Conservation (phyloP, 2,113 vertebrate species). For the Zosterops lateralis region DNA sequence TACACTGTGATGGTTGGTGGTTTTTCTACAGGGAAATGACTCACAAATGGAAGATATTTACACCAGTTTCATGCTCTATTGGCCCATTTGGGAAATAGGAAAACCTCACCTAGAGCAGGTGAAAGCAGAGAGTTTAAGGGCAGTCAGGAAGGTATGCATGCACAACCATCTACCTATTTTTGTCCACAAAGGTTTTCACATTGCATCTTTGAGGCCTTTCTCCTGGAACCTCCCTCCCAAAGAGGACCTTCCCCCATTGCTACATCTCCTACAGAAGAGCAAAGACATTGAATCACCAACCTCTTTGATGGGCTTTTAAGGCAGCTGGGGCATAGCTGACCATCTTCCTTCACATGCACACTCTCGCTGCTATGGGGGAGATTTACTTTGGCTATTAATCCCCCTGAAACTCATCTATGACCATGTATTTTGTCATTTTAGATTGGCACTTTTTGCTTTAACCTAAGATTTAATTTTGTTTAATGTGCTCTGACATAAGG, state of each 20-base stretch:
- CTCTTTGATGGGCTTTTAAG: not conserved
- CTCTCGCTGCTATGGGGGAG: not conserved
- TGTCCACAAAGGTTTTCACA: not conserved
- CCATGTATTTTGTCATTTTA: not conserved
- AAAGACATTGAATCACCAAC: not conserved
- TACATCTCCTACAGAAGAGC: not conserved
- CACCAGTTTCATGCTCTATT: not conserved
- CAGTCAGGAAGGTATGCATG: not conserved
- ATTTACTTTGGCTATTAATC: not conserved
- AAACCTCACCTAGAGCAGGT: not conserved
- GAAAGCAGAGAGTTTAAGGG: not conserved
- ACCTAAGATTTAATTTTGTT: not conserved
- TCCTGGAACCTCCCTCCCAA: not conserved
- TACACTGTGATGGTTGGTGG: not conserved
- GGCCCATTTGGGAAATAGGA: not conserved
- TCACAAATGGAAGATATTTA: not conserved
- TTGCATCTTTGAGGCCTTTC: not conserved
- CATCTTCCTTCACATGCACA: not conserved
- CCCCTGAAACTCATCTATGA: not conserved
- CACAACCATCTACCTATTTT: not conserved
- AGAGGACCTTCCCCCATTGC: not conserved
- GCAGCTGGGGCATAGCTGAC: not conserved
- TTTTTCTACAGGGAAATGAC: not conserved
- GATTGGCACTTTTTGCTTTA: not conserved
- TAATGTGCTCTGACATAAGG: not conserved